phyloP scores from a whole-genome alignment of 2,113 vertebrate genomes.

The Nanorana parkeri region DNA sequence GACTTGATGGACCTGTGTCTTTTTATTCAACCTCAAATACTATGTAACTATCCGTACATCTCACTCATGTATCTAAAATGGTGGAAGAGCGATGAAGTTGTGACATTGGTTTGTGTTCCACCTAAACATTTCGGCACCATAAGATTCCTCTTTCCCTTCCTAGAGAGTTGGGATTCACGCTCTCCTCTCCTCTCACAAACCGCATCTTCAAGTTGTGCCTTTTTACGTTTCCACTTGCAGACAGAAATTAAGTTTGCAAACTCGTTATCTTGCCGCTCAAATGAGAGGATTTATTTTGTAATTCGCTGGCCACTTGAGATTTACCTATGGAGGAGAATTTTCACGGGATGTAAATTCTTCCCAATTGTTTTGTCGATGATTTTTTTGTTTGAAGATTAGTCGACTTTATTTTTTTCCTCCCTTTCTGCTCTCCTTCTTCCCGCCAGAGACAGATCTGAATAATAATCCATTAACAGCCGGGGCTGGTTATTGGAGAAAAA shows the following conservation, averaged over 20 bases:
- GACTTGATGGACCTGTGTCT: no score
- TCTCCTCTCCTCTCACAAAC: no score
- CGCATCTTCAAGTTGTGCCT: neutral
- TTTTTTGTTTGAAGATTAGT: constrained; percentile 49
- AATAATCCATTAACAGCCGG: constrained; percentile 39
- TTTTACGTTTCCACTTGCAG: neutral
- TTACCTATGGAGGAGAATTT: constrained; percentile 30
- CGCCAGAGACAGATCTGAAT: constrained; percentile 19
- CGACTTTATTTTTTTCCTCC: constrained; percentile 2
- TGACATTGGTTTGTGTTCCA: no score
- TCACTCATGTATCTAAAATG: no score
- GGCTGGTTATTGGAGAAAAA: constrained; percentile 20
- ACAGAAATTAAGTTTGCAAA: neutral
- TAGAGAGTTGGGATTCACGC: no score
- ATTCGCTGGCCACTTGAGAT: constrained; percentile 14
- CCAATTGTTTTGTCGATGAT: constrained; percentile 42
- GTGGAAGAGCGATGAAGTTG: no score
- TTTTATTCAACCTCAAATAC: no score
- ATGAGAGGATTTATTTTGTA: constrained; percentile 25
- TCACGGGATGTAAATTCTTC: constrained; percentile 26
- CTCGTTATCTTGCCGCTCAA: constrained; percentile 1
- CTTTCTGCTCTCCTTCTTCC: constrained; percentile 5
- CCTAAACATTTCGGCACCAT: no score
- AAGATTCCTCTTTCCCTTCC: no score
- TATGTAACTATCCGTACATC: no score